Conservation (phyloP, 2,888 invertebrate species). For the Tetragonisca angustula region DNA sequence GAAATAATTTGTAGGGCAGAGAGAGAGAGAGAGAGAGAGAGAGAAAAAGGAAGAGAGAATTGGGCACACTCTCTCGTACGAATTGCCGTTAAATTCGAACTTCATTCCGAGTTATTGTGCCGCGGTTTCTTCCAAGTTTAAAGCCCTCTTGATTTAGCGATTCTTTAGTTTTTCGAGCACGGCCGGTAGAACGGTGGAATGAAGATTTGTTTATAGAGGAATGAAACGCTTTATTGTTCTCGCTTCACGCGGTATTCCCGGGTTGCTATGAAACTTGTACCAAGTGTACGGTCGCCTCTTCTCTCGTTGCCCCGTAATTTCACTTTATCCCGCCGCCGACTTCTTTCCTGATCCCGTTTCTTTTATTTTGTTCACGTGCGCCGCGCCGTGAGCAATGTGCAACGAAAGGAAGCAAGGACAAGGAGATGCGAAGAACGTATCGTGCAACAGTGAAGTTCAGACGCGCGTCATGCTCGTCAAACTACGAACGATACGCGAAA, state of each 20-base stretch:
- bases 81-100: constrained; percentile 22
- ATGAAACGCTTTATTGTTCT: constrained; percentile 45
- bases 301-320: constrained; percentile 11
- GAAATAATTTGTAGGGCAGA: constrained; percentile 3
- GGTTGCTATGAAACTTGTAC: constrained; percentile 11
- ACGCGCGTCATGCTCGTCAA: constrained; percentile 18
- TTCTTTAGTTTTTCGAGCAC: neutral
- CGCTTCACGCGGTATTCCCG: constrained; percentile 10
- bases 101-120: constrained; percentile 1
- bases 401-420: neutral
- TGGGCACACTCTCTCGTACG: constrained; percentile 7
- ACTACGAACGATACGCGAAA: constrained; percentile 20
- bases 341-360: constrained; percentile 15
- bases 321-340: neutral
- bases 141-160: constrained; percentile 23
- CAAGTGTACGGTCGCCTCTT: neutral
- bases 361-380: constrained; percentile 1
- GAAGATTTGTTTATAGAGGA: constrained; percentile 47
- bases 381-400: neutral
- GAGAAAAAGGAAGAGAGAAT: neutral
- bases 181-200: neutral
- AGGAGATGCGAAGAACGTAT: neutral
- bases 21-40: too few species aligned
- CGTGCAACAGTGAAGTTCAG: neutral
- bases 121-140: constrained; percentile 28